A percentile compares a stretch with the other conserved stretches of the same genome.
phyloP scores from a whole-genome alignment of 2,888 invertebrate species.

The Anorthoa munda region DNA sequence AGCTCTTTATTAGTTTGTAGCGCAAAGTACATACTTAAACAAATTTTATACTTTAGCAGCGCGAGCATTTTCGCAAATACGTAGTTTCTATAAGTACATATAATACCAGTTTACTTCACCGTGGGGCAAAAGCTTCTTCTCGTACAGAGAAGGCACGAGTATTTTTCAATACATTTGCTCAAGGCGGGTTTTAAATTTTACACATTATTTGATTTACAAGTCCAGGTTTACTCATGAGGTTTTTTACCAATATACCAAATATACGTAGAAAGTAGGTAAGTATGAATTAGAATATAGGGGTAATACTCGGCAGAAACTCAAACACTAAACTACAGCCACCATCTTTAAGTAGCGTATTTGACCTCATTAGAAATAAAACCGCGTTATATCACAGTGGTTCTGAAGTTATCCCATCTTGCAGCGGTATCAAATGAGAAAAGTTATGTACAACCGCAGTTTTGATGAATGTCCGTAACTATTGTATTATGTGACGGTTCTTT shows the following conservation, averaged over 20 bases:
- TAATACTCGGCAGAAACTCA: not conserved
- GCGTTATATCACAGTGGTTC: conserved; percentile 25
- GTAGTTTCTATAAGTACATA: no score
- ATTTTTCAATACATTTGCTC: no score
- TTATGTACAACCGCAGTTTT: conserved; percentile 57
- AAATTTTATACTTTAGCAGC: not conserved
- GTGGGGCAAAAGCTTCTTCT: not conserved
- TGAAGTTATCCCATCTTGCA: conserved; percentile 62
- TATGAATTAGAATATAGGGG: no score
- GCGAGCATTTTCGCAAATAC: not conserved
- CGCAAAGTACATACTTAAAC: not conserved
- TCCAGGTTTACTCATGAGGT: no score
- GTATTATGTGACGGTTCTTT: conserved; percentile 30
- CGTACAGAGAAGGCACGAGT: not conserved
- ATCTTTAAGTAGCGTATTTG: conserved; percentile 26
- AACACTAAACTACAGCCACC: not conserved
- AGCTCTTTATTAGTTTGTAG: not conserved
- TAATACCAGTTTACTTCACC: no score
- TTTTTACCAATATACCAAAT: no score
- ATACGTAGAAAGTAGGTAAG: no score
- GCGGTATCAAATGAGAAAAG: conserved; percentile 64
- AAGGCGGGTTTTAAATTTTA: no score
- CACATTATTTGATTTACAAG: no score
- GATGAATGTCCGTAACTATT: conserved; percentile 53
- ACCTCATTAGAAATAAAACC: conserved; percentile 46